A percentile compares a stretch with the other conserved stretches of the same genome.
These are phyloP conservation scores for Sitodiplosis mosellana DNA, from an alignment of 1,140 invertebrate genomes.

Conservation along the genomic window DNA sequence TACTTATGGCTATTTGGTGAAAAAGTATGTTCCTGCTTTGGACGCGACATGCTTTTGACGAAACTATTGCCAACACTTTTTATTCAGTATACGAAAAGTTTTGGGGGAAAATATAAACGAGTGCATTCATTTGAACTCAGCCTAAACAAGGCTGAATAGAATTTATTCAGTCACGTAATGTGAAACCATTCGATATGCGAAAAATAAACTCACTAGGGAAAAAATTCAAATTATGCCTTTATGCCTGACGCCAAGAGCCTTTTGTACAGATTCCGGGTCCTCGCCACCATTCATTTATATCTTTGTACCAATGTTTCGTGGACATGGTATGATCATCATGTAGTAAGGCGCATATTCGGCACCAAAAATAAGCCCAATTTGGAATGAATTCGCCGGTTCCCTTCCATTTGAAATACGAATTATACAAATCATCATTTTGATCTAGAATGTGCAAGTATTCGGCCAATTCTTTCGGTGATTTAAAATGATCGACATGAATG, in stretches of 20 bases:
- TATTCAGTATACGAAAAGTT: no score
- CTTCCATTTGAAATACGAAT: slow-evolving; percentile 86
- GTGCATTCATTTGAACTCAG: no score
- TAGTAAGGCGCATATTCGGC: slow-evolving; percentile 76
- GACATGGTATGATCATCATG: slow-evolving; percentile 47
- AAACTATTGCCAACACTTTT: no score
- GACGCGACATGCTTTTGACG: no score
- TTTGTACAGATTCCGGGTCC: slow-evolving; percentile 48
- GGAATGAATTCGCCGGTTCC: slow-evolving; percentile 87
- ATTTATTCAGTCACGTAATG: no score
- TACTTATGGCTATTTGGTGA: no score
- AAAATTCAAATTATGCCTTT: no score
- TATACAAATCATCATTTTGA: slow-evolving; percentile 71
- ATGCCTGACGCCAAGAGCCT: slow-evolving; percentile 50
- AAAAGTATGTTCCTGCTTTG: no score
- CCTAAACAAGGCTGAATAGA: no score
- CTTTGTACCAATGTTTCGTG: slow-evolving; percentile 46
- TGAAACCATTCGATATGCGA: no score
- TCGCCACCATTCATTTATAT: slow-evolving; percentile 77
- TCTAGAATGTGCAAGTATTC: slow-evolving; percentile 71
- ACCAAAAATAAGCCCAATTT: slow-evolving; percentile 95
- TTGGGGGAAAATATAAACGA: no score
- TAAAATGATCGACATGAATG: slow-evolving; percentile 90
- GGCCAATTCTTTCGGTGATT: slow-evolving; percentile 63
- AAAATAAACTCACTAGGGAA: no score